Conservation (phyloP, 2,888 invertebrate genomes). For the Andrena camellia region DNA sequence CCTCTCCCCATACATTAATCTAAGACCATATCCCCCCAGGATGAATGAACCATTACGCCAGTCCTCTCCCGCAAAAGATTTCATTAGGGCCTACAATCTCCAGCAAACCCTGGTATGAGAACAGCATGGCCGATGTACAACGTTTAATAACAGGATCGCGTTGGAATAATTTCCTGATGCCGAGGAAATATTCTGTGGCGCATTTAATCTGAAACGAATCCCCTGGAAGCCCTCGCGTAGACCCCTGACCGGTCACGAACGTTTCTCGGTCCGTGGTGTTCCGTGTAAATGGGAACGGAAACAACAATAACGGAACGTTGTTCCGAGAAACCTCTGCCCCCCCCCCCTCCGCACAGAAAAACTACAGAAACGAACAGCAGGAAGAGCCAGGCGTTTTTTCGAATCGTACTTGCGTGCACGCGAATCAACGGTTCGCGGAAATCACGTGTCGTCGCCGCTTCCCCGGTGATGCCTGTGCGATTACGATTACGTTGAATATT, state of each 20-base stretch:
- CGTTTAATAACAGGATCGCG: constrained; percentile 22
- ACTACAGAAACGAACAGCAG: neutral
- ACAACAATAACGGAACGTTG: constrained; percentile 12
- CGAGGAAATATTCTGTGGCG: constrained; percentile 11
- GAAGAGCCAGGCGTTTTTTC: constrained; percentile 4
- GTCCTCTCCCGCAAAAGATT: neutral
- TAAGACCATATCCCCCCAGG: neutral
- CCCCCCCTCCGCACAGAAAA: neutral
- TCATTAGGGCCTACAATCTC: neutral
- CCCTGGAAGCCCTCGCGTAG: neutral
- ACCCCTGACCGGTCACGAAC: constrained; percentile 13
- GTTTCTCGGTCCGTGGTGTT: neutral
- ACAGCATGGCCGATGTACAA: neutral
- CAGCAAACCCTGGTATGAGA: neutral
- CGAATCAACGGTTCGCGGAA: constrained; percentile 6
- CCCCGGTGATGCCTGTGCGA: neutral
- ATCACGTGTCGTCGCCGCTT: neutral
- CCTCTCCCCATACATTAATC: too few species aligned
- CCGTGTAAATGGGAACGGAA: constrained; percentile 20
- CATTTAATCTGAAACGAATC: constrained; percentile 14
- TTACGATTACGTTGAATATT: constrained; percentile 22
- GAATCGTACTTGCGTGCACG: constrained; percentile 8
- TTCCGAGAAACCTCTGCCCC: constrained; percentile 7
- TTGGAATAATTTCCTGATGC: neutral
- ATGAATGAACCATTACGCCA: neutral